A percentile compares a stretch with the other conserved stretches of the same genome.
These are phyloP conservation scores for Sisyra terminalis DNA, from an alignment of 2,888 invertebrate species.

Conservation along the genomic window DNA sequence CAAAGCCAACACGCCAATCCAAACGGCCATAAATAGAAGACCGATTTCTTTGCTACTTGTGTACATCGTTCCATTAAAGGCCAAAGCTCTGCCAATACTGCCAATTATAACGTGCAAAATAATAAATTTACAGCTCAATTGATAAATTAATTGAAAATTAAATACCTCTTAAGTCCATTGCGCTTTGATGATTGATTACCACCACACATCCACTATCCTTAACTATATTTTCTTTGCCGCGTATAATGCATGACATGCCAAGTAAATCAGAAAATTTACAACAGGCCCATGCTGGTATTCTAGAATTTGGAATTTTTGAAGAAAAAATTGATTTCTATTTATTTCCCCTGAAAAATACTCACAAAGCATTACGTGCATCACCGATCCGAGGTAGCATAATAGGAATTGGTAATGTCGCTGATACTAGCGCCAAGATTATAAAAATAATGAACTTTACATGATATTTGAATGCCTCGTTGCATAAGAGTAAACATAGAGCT, in stretches of 20 bases:
- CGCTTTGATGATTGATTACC: slow-evolving; percentile 79
- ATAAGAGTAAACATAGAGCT: not conserved
- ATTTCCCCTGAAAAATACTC: slow-evolving; percentile 28
- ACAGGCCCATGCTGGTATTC: slow-evolving; percentile 51
- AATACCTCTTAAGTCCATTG: slow-evolving; percentile 68
- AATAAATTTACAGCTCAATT: slow-evolving; percentile 6
- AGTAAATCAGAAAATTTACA: slow-evolving; percentile 37
- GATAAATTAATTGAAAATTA: slow-evolving; percentile 9
- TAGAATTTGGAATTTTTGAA: slow-evolving; percentile 19
- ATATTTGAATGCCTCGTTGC: slow-evolving; percentile 49
- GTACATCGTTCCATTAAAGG: slow-evolving; percentile 64
- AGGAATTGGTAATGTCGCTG: slow-evolving; percentile 51
- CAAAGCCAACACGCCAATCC: slow-evolving; percentile 74
- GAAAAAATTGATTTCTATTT: not conserved
- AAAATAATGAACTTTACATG: slow-evolving; percentile 53
- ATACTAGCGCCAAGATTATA: slow-evolving; percentile 38
- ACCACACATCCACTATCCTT: slow-evolving; percentile 61
- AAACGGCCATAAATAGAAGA: slow-evolving; percentile 69
- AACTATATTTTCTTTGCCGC: slow-evolving; percentile 59
- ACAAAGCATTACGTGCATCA: slow-evolving; percentile 65
- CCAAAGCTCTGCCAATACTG: slow-evolving; percentile 65
- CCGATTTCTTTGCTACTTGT: slow-evolving; percentile 68
- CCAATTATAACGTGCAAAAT: slow-evolving; percentile 9
- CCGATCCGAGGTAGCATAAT: slow-evolving; percentile 57
- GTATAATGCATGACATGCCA: slow-evolving; percentile 54